Evolutionary conservation across 2,113 vertebrate species (phyloP).

Genomic region (Eupsittula cactorum): DNA sequence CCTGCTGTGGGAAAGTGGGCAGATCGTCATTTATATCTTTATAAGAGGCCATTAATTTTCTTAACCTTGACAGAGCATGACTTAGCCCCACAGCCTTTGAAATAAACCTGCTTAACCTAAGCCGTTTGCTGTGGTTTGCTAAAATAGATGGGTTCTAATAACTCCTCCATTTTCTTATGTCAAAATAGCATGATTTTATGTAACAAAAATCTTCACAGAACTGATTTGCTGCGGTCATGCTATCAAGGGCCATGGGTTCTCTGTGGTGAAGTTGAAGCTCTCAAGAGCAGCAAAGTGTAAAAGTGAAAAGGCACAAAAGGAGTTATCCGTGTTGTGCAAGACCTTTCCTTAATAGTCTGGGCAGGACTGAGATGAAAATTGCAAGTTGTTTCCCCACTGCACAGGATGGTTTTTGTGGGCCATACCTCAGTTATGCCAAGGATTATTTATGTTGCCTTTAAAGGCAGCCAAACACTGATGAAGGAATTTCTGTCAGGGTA

Average conservation of each 20-base stretch:
- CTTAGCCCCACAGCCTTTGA: not conserved
- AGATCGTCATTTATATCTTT: not conserved
- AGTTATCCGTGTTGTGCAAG: not conserved
- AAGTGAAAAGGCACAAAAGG: not conserved
- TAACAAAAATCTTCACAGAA: not conserved
- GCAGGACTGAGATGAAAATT: not conserved
- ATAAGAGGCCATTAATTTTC: not conserved
- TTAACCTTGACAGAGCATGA: not conserved
- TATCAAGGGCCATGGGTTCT: not conserved
- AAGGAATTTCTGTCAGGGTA: not conserved
- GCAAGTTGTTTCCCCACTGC: not conserved
- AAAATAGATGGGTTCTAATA: not conserved
- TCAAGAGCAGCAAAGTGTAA: not conserved
- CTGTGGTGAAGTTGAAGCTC: not conserved
- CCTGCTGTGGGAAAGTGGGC: not conserved
- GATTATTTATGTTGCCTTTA: not conserved
- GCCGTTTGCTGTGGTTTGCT: not conserved
- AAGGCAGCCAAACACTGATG: not conserved
- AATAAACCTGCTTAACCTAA: not conserved
- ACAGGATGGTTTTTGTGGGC: not conserved
- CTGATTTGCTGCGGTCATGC: not conserved
- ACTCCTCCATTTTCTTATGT: not conserved
- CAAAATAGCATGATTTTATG: not conserved
- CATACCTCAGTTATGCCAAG: not conserved
- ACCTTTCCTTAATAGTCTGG: not conserved